Percentiles rank a stretch among this genome's conserved stretches.
These are phyloP conservation scores for Bombyx mori DNA, from an alignment of 1,140 invertebrate genomes.

Conservation along the genomic window DNA sequence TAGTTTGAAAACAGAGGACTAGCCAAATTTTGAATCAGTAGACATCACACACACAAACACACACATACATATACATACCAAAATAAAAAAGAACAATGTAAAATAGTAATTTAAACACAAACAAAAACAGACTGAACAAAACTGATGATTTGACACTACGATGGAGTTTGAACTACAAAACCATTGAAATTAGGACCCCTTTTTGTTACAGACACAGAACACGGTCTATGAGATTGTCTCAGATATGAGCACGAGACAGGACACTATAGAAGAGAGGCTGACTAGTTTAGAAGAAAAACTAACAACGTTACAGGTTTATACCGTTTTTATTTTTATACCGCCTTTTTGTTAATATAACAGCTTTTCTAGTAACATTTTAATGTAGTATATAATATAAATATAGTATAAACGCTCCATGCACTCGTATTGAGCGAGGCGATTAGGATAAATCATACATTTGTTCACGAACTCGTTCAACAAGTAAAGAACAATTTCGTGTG, in stretches of 20 bases:
- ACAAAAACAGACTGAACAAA: slow-evolving; percentile 33
- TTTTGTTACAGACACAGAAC: slow-evolving; percentile 91
- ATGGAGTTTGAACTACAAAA: slow-evolving; percentile 60
- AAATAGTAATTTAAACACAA: slow-evolving; percentile 5
- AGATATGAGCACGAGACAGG: slow-evolving; percentile 94
- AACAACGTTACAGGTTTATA: slow-evolving; percentile 76
- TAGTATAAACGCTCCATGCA: no score
- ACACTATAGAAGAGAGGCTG: slow-evolving; percentile 89
- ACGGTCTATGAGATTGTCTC: slow-evolving; percentile 97
- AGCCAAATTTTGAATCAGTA: not conserved
- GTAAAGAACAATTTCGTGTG: no score
- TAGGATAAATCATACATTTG: no score
- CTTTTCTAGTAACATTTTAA: no score
- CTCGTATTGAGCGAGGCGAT: no score
- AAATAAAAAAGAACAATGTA: not conserved
- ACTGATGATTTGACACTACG: slow-evolving; percentile 33
- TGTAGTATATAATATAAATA: no score
- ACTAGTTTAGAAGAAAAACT: slow-evolving; percentile 91
- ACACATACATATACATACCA: not conserved
- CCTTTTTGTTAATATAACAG: no score
- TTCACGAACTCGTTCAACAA: no score
- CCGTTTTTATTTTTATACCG: no score
- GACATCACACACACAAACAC: slow-evolving; percentile 2
- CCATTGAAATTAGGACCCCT: slow-evolving; percentile 72
- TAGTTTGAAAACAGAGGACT: slow-evolving; percentile 8